Evolutionary conservation across 2,797 vertebrate species (phyloP).

Genomic region (Gymnoscopelus microlampas): DNA sequence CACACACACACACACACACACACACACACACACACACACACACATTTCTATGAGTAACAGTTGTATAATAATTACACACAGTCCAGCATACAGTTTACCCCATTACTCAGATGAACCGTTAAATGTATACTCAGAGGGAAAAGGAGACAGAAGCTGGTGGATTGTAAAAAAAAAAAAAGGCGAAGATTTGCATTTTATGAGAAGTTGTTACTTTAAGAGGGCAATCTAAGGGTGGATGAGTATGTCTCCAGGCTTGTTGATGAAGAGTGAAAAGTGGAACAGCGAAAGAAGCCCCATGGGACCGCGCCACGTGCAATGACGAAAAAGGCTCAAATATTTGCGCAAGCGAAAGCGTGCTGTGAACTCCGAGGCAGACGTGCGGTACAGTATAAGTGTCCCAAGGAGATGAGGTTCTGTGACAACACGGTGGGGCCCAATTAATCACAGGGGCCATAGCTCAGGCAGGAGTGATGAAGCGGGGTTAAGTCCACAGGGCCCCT

Average conservation of each 20-base stretch:
- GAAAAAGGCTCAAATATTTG: slow-evolving; percentile 70
- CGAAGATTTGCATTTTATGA: slow-evolving; percentile 44
- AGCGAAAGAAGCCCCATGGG: slow-evolving; percentile 48
- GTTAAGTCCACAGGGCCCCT: slow-evolving; percentile 76
- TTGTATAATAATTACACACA: slow-evolving; percentile 58
- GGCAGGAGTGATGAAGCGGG: slow-evolving; percentile 73
- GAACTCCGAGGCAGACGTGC: slow-evolving; percentile 51
- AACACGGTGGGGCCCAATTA: slow-evolving; percentile 80
- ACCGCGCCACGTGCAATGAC: slow-evolving; percentile 56
- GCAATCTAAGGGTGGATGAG: slow-evolving; percentile 49
- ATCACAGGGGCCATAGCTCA: slow-evolving; percentile 65
- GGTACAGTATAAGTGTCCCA: slow-evolving; percentile 37
- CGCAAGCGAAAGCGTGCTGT: slow-evolving; percentile 59
- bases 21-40: slow-evolving; percentile 3
- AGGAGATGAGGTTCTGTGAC: slow-evolving; percentile 76
- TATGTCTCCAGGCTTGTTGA: slow-evolving; percentile 32
- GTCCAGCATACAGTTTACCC: slow-evolving; percentile 36
- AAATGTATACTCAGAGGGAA: slow-evolving; percentile 54
- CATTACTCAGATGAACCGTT: slow-evolving; percentile 64
- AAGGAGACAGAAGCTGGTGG: slow-evolving; percentile 27
- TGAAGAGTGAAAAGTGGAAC: slow-evolving; percentile 55
- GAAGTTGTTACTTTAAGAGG: slow-evolving; percentile 55
- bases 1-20: not conserved
- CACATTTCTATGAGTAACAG: slow-evolving; percentile 22
- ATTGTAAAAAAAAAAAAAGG: slow-evolving; percentile 27